phyloP scores from a whole-genome alignment of 2,888 invertebrate genomes.

The Atrina japonica region DNA sequence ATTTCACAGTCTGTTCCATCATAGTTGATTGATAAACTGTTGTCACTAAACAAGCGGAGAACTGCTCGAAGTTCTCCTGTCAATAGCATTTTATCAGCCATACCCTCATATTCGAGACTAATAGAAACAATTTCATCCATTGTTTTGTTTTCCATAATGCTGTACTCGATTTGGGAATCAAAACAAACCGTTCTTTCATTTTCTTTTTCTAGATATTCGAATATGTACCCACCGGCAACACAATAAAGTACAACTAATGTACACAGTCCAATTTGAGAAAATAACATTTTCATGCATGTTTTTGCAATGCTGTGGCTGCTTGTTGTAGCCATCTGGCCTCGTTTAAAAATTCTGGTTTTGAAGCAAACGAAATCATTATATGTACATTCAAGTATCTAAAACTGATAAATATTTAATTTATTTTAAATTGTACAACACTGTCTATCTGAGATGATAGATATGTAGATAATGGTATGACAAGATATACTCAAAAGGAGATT shows the following conservation, averaged over 20 bases:
- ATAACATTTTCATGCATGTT: constrained; percentile 75
- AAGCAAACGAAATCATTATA: too few relatives aligned
- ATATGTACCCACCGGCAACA: constrained; percentile 80
- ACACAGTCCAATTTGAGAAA: constrained; percentile 79
- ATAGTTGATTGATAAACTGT: constrained; percentile 76
- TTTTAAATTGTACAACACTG: too few relatives aligned
- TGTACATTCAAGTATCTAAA: too few relatives aligned
- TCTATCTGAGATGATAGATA: too few relatives aligned
- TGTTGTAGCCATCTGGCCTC: constrained; percentile 38
- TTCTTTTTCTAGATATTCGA: constrained; percentile 79
- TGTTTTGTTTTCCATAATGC: constrained; percentile 70
- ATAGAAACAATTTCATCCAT: constrained; percentile 68
- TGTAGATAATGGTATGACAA: too few relatives aligned
- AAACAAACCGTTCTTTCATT: constrained; percentile 78
- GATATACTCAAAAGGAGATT: too few relatives aligned
- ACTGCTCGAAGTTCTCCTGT: constrained; percentile 68
- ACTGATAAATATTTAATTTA: too few relatives aligned
- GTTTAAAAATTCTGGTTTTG: not conserved
- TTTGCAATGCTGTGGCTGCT: constrained; percentile 64
- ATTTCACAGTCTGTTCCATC: constrained; percentile 73
- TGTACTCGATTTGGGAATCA: constrained; percentile 73
- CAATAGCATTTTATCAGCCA: constrained; percentile 64
- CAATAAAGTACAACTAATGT: constrained; percentile 77
- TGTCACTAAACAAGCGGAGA: constrained; percentile 73
- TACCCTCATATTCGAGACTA: constrained; percentile 60